Conservation (phyloP, 2,113 vertebrate genomes). For the Phaetusa simplex region DNA sequence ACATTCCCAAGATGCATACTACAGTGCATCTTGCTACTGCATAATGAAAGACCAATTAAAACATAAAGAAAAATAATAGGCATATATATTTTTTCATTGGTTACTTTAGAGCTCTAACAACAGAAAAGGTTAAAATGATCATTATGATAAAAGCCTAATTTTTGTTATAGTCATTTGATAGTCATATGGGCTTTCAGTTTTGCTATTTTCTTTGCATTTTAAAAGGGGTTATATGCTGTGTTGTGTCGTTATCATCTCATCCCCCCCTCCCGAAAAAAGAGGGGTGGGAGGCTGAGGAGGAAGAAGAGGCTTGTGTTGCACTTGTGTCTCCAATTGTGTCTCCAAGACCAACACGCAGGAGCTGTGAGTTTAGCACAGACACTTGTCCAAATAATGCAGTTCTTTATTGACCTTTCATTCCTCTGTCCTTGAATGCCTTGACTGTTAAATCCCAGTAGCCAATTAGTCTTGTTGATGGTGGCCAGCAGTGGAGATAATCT, state of each 20-base stretch:
- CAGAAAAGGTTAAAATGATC: not conserved
- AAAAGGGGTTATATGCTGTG: not conserved
- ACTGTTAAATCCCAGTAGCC: slow-evolving; percentile 21
- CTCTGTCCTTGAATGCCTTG: not conserved
- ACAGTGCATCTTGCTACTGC: not conserved
- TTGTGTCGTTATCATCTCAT: not conserved
- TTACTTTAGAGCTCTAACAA: not conserved
- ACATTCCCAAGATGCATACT: not conserved
- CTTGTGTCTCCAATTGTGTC: not conserved
- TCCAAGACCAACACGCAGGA: not conserved
- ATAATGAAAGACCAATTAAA: slow-evolving; percentile 25
- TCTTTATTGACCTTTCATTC: slow-evolving; percentile 14
- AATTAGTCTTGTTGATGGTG: slow-evolving; percentile 20
- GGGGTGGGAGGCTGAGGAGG: not conserved
- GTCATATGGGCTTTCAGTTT: not conserved
- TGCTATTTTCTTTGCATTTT: not conserved
- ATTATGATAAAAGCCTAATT: not conserved
- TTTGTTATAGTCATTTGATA: not conserved
- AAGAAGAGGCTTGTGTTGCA: not conserved
- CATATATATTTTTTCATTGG: not conserved
- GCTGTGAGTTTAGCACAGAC: not conserved
- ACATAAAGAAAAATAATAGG: not conserved
- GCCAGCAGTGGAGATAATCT: not conserved
- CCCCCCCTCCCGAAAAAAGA: too few relatives aligned
- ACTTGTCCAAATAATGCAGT: not conserved